Conservation (phyloP, 2,113 vertebrate genomes). For the Tilapia sparmanii region DNA sequence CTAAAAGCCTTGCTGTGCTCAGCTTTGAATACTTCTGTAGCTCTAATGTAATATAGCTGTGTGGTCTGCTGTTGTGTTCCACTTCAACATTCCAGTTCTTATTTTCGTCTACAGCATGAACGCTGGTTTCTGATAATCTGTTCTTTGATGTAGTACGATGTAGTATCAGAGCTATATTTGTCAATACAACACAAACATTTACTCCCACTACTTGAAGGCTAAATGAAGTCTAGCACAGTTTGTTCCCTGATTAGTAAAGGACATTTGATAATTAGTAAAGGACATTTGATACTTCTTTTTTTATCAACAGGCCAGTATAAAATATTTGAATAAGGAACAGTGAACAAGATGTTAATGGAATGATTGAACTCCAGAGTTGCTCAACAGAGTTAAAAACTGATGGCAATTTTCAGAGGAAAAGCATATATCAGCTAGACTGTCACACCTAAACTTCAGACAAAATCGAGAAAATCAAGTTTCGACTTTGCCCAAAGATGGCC, state of each 20-base stretch:
- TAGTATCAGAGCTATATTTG: not conserved
- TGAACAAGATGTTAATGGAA: not conserved
- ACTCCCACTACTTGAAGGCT: not conserved
- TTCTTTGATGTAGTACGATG: not conserved
- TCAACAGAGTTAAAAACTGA: not conserved
- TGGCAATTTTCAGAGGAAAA: not conserved
- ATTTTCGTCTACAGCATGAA: not conserved
- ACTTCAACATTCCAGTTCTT: conserved; percentile 33
- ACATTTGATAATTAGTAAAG: not conserved
- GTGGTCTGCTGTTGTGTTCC: conserved; percentile 26
- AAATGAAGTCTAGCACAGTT: not conserved
- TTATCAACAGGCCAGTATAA: not conserved
- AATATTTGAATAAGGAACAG: not conserved
- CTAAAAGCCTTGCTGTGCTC: not conserved
- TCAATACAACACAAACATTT: not conserved
- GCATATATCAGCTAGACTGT: not conserved
- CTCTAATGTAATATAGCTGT: not conserved
- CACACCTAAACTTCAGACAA: not conserved
- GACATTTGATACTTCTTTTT: not conserved
- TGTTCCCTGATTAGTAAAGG: not conserved
- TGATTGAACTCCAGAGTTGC: not conserved
- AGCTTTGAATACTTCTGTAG: not conserved
- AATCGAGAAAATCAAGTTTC: not conserved
- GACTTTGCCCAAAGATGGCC: not conserved
- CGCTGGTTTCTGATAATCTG: not conserved